phyloP scores from a whole-genome alignment of 2,797 vertebrate species.

The Sebastolobus alascanus region DNA sequence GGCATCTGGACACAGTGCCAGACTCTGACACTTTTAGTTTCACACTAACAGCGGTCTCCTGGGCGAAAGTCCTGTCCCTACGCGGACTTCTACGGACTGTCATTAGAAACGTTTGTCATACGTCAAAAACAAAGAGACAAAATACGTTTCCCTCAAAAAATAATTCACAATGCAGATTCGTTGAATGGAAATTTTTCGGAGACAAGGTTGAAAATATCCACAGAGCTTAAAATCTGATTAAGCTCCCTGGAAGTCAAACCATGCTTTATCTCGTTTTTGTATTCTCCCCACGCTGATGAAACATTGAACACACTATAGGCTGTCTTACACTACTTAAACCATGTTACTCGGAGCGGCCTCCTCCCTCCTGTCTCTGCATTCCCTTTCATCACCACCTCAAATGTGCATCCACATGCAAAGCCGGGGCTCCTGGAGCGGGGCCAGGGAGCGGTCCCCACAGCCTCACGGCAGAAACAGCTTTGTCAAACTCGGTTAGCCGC shows the following conservation, averaged over 20 bases:
- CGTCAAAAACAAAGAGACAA: too few relatives aligned
- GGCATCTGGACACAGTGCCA: too few relatives aligned
- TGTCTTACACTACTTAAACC: conserved; percentile 39
- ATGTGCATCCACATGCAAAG: conserved; percentile 65
- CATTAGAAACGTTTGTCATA: too few relatives aligned
- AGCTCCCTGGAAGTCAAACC: conserved; percentile 13
- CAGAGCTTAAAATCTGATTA: conserved; percentile 8
- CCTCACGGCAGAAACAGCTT: conserved; percentile 79
- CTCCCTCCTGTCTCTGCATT: conserved; percentile 42
- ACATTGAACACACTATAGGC: conserved; percentile 35
- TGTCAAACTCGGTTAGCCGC: conserved; percentile 84
- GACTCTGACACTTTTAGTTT: too few relatives aligned
- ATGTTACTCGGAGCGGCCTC: conserved; percentile 37
- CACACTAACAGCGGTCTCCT: too few relatives aligned
- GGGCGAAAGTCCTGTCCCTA: background rate
- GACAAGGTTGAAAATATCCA: background rate
- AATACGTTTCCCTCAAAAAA: conserved; percentile 2
- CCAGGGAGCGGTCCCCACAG: conserved; percentile 70
- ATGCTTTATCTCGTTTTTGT: conserved; percentile 17
- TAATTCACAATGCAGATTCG: background rate
- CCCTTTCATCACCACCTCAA: conserved; percentile 68
- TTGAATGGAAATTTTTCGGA: background rate
- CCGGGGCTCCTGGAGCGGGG: conserved; percentile 61
- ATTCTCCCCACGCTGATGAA: conserved; percentile 21
- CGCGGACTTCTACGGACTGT: background rate